phyloP scores from a whole-genome alignment of 2,888 invertebrate genomes.

The Zele albiditarsus region DNA sequence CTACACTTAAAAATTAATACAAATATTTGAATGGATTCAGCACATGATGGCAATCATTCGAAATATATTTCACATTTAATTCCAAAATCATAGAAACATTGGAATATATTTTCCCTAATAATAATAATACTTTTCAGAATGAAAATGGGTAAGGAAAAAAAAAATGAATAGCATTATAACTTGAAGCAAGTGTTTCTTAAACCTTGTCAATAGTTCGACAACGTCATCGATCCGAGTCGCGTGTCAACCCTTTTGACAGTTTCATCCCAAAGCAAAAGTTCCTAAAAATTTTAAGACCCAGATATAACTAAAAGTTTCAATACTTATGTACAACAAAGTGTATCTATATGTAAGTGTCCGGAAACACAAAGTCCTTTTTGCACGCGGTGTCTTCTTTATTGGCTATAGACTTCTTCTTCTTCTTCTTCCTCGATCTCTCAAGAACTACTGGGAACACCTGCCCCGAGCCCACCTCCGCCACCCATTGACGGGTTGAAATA shows the following conservation, averaged over 20 bases:
- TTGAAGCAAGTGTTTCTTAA: background rate
- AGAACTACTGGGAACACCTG: background rate
- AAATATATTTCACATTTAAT: no score
- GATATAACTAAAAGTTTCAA: background rate
- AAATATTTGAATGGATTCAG: background rate
- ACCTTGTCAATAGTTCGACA: background rate
- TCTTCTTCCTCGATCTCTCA: background rate
- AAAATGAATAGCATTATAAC: background rate
- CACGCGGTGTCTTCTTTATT: constrained; percentile 37
- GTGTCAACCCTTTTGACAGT: constrained; percentile 62
- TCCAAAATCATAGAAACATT: no score
- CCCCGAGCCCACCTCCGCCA: constrained; percentile 66
- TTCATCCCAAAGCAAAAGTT: constrained; percentile 48
- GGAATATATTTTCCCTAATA: no score
- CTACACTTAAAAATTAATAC: background rate
- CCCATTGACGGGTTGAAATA: constrained; percentile 60
- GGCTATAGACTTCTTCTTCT: constrained; percentile 59
- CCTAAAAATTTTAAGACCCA: constrained; percentile 51
- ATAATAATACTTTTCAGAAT: no score
- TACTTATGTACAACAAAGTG: background rate
- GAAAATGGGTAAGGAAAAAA: background rate
- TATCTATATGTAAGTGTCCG: background rate
- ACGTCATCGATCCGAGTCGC: constrained; percentile 53
- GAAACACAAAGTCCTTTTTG: constrained; percentile 10
- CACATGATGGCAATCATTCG: no score